Evolutionary conservation across 1,140 invertebrate species (phyloP).

Genomic region (Eumeta japonica): DNA sequence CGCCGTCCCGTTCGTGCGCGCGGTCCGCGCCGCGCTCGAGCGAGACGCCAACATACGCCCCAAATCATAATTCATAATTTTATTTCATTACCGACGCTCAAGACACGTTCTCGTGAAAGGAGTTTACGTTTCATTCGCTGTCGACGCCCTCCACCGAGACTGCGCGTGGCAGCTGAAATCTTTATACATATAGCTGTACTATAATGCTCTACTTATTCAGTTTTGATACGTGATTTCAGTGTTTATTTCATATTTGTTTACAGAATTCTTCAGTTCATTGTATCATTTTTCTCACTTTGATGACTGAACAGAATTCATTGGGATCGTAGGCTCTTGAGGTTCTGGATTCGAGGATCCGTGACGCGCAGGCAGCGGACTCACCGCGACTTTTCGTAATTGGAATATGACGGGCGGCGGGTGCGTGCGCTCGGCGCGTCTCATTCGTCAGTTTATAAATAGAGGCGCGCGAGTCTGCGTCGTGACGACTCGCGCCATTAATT

Average conservation of each 20-base stretch:
- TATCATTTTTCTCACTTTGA: too few relatives aligned
- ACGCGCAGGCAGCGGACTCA: too few relatives aligned
- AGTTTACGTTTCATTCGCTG: slow-evolving; percentile 31
- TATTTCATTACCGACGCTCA: slow-evolving; percentile 34
- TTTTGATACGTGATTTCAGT: too few relatives aligned
- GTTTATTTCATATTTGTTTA: too few relatives aligned
- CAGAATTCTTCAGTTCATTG: too few relatives aligned
- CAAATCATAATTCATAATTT: slow-evolving; percentile 56
- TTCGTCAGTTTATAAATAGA: slow-evolving; percentile 57
- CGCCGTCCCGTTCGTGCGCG: slow-evolving; percentile 40
- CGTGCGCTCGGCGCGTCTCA: slow-evolving; percentile 51
- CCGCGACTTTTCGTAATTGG: slow-evolving; percentile 56
- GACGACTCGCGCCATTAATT: slow-evolving; percentile 56
- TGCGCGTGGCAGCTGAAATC: too few relatives aligned
- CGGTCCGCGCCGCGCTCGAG: slow-evolving; percentile 21
- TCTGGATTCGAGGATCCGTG: too few relatives aligned
- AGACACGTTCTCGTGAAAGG: slow-evolving; percentile 21
- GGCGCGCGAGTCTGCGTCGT: slow-evolving; percentile 47
- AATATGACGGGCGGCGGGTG: slow-evolving; percentile 52
- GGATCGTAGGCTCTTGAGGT: too few relatives aligned
- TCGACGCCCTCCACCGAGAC: too few relatives aligned
- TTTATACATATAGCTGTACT: too few relatives aligned
- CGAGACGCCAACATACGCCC: slow-evolving; percentile 32
- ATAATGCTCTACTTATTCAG: too few relatives aligned
- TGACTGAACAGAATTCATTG: too few relatives aligned